Conservation (phyloP, 1,140 invertebrate genomes). For the Drosophila arawakana region DNA sequence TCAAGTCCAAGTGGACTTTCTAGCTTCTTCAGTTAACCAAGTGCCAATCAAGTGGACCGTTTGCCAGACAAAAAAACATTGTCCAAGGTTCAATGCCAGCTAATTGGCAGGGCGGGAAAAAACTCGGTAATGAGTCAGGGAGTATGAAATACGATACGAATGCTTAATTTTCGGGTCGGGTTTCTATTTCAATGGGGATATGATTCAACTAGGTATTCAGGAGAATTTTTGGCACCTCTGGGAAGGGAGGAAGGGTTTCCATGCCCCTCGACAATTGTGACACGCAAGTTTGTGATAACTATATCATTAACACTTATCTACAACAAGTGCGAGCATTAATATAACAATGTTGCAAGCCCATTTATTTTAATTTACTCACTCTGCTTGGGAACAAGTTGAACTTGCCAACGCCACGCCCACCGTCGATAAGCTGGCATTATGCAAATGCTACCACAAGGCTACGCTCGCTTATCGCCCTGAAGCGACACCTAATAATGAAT, state of each 20-base stretch:
- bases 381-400: conserved; percentile 49
- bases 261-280: conserved; percentile 17
- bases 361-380: conserved; percentile 77
- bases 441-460: conserved; percentile 53
- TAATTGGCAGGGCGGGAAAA: conserved; percentile 28
- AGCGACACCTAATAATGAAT: conserved; percentile 78
- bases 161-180: conserved; percentile 52
- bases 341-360: conserved; percentile 56
- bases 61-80: conserved; percentile 33
- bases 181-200: conserved; percentile 32
- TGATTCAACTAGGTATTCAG: conserved; percentile 18
- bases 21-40: conserved; percentile 12
- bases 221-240: background rate
- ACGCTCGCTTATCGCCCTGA: conserved; percentile 23
- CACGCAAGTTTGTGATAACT: conserved; percentile 39
- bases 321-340: conserved; percentile 48
- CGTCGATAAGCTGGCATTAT: conserved; percentile 58
- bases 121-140: conserved; percentile 49
- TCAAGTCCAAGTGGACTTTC: conserved; percentile 43
- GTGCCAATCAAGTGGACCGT: conserved; percentile 44
- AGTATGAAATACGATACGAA: conserved; percentile 71
- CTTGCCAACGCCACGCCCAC: conserved; percentile 51
- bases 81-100: conserved; percentile 34
- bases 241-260: background rate
- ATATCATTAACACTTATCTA: conserved; percentile 67